Conservation (phyloP, 2,888 invertebrate species). For the Melanargia galathea region DNA sequence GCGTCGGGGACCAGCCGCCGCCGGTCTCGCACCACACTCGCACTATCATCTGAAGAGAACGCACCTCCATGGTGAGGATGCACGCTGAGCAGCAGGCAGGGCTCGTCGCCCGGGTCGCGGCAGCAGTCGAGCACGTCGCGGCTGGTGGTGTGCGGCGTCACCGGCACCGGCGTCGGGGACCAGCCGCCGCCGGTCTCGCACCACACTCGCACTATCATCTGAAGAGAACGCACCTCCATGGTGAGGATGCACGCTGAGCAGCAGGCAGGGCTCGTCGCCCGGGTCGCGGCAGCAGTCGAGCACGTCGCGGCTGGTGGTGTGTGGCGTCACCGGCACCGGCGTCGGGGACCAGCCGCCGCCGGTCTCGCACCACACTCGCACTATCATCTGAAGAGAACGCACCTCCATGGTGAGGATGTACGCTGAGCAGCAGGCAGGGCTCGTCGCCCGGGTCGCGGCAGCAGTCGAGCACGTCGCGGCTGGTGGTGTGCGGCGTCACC, state of each 20-base stretch:
- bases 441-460: constrained; percentile 86
- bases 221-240: constrained; percentile 79
- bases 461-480: constrained; percentile 84
- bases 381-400: constrained; percentile 83
- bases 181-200: constrained; percentile 80
- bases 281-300: constrained; percentile 86
- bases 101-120: constrained; percentile 85
- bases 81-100: constrained; percentile 82
- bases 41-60: constrained; percentile 85
- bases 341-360: constrained; percentile 77
- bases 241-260: constrained; percentile 82
- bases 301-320: constrained; percentile 84
- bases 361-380: constrained; percentile 85
- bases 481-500: constrained; percentile 84
- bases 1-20: constrained; percentile 81
- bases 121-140: constrained; percentile 85
- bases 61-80: constrained; percentile 82
- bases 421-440: constrained; percentile 82
- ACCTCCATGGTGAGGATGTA: constrained; percentile 83
- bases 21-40: constrained; percentile 85
- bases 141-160: constrained; percentile 84
- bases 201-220: constrained; percentile 87
- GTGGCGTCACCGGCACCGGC: constrained; percentile 85
- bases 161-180: constrained; percentile 83
- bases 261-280: constrained; percentile 84